Evolutionary conservation across 1,140 invertebrate genomes (phyloP).

Genomic region (Drosophila albomicans): DNA sequence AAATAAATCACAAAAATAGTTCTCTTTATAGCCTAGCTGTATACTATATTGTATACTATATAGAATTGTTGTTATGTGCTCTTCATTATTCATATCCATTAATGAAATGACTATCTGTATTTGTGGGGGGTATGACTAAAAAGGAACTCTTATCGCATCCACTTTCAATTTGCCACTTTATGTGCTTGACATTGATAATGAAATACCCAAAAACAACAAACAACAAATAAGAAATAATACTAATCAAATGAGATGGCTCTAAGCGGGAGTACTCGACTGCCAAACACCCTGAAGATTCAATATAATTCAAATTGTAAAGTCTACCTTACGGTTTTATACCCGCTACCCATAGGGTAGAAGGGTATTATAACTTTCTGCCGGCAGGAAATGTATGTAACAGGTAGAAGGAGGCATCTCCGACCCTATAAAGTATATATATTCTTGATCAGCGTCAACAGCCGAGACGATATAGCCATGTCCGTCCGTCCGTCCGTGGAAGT

Average conservation of each 20-base stretch:
- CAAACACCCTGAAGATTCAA: neutral
- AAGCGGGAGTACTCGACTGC: neutral
- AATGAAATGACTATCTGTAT: constrained; percentile 47
- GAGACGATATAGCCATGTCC: too few relatives aligned
- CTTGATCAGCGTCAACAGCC: too few relatives aligned
- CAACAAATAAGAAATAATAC: constrained; percentile 1
- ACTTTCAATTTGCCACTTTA: constrained; percentile 24
- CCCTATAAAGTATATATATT: too few relatives aligned
- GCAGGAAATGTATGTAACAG: too few relatives aligned
- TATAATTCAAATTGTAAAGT: too few relatives aligned
- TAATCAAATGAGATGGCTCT: too few relatives aligned
- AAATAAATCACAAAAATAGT: constrained; percentile 22
- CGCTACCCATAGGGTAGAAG: too few relatives aligned
- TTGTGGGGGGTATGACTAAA: constrained; percentile 29
- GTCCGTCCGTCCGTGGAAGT: too few relatives aligned
- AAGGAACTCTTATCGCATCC: constrained; percentile 47
- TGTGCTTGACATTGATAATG: constrained; percentile 79
- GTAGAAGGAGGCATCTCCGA: too few relatives aligned
- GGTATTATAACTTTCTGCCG: too few relatives aligned
- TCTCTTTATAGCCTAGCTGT: constrained; percentile 11
- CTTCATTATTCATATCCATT: constrained; percentile 53
- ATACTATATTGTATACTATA: constrained; percentile 3
- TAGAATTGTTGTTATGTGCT: neutral
- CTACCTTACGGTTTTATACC: neutral
- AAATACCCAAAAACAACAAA: constrained; percentile 42